A percentile compares a stretch with the other conserved stretches of the same genome.
phyloP scores from a whole-genome alignment of 2,888 invertebrate species.

The Rhorus exstirpatorius region DNA sequence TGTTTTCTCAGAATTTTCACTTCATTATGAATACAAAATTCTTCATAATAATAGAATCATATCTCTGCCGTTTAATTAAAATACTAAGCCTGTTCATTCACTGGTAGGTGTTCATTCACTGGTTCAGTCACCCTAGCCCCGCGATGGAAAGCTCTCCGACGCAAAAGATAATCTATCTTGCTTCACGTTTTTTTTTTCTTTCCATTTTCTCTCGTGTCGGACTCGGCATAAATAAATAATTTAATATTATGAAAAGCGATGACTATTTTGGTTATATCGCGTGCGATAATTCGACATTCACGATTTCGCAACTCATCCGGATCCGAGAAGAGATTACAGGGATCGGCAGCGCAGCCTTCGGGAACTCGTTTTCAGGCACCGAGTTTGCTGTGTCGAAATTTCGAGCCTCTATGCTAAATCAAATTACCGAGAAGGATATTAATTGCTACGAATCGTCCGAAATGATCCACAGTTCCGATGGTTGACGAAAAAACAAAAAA shows the following conservation, averaged over 20 bases:
- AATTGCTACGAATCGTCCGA: conserved; percentile 43
- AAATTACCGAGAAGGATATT: conserved; percentile 44
- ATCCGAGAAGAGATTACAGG: conserved; percentile 30
- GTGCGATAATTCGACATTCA: conserved; percentile 27
- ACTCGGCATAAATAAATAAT: conserved; percentile 23
- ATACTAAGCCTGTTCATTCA: no score
- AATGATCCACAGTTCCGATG: conserved; percentile 5
- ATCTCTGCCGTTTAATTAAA: no score
- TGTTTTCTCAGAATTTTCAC: no score
- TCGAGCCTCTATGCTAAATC: conserved; percentile 29
- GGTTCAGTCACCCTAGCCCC: no score
- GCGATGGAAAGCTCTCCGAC: conserved; percentile 47
- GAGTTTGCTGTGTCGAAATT: conserved; percentile 52
- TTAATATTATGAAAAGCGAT: background rate
- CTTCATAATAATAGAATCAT: no score
- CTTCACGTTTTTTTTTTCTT: conserved; percentile 3
- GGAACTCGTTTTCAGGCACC: conserved; percentile 52
- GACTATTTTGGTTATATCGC: conserved; percentile 1
- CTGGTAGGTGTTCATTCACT: no score
- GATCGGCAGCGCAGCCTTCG: conserved; percentile 39
- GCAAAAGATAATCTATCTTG: conserved; percentile 1
- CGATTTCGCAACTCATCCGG: conserved; percentile 36
- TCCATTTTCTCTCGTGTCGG: background rate
- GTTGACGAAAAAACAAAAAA: conserved; percentile 16
- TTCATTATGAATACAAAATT: no score